Base-by-base conservation (phyloP, 2,797 vertebrate species). In the Pterois miles region DNA sequence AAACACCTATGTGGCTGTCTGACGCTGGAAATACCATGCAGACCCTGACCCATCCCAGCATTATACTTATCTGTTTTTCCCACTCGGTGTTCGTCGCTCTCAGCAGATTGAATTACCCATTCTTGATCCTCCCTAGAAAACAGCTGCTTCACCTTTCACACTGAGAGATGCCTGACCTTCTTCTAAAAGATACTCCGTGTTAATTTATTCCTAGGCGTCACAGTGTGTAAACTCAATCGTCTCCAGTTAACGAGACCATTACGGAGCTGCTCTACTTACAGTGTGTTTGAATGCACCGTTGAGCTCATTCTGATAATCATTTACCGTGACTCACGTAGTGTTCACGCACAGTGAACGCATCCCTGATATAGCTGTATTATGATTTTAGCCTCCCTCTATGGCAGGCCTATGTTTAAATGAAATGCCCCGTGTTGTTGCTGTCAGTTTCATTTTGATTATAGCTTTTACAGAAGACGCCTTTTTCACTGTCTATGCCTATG, bases 131-230 rank as follows among this genome's bases (percentile, higher is more conserved):
- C 71, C 34, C 22, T 59, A 88, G 78, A 91, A 91, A 91, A 93
- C 93, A 93, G 93, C 92, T 94, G 93, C 85, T 92, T 90, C 88
- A 95, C 92, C 92, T 91, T 93, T 93, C 63, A 89, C 92, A 85
- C 86, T 40, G 43, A 29, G 74, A 80, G 73, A 87, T 86, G 81
- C 74, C 81, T 87, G 65, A 86, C 83, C 81, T 20, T 86, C 74
- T 81, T 83, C 59, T 72, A 77, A 88, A 88, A 78, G 70, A 79
- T 62, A 43, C 60, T 80, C 54, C 57, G 63, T 57, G 23, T 89
- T 80, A 76, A 31, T 87, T 80, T 82, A 74, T 65, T 81, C 38
- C 31, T 33, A 8, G 31, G 33, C 33, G 12, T 29, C 34, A 74
- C 27, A 22, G 64, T 71, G 31, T 82, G 54, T 34, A 64, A 72